Conservation (phyloP, 1,140 invertebrate genomes). For the Caerostris darwini region DNA sequence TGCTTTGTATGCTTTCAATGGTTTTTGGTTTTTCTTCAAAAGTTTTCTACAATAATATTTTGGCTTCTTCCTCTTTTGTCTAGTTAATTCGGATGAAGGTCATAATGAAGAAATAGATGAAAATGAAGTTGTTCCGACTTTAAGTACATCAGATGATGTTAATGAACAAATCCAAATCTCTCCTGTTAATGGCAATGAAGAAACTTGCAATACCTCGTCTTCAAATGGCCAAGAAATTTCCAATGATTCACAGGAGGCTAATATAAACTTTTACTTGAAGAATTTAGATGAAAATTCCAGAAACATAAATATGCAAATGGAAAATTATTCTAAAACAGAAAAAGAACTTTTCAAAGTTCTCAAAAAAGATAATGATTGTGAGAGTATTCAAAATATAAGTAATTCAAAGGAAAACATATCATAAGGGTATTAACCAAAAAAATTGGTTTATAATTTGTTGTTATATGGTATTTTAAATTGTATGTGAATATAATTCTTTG, state of each 20-base stretch:
- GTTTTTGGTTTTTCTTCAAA: too few species aligned
- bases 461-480: too few species aligned
- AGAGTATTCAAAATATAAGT: not conserved
- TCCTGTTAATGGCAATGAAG: not conserved
- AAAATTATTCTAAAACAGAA: conserved; percentile 54
- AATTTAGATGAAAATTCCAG: conserved; percentile 47
- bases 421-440: not conserved
- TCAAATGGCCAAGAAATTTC: not conserved
- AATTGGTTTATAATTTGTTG: too few species aligned
- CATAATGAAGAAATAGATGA: not conserved
- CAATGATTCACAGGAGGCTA: not conserved
- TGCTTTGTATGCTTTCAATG: too few species aligned
- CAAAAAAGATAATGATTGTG: not conserved
- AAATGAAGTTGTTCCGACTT: not conserved
- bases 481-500: too few species aligned
- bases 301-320: conserved; percentile 41
- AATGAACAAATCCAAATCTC: not conserved
- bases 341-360: conserved; percentile 59
- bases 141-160: not conserved
- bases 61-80: not conserved
- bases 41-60: too few species aligned
- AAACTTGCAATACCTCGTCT: not conserved
- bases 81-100: not conserved
- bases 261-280: conserved; percentile 58
- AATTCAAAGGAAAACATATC: conserved; percentile 20